Percentiles rank a stretch among this genome's conserved stretches.
Evolutionary conservation across 1,140 invertebrate species (phyloP).

Genomic region (Riptortus pedestris): DNA sequence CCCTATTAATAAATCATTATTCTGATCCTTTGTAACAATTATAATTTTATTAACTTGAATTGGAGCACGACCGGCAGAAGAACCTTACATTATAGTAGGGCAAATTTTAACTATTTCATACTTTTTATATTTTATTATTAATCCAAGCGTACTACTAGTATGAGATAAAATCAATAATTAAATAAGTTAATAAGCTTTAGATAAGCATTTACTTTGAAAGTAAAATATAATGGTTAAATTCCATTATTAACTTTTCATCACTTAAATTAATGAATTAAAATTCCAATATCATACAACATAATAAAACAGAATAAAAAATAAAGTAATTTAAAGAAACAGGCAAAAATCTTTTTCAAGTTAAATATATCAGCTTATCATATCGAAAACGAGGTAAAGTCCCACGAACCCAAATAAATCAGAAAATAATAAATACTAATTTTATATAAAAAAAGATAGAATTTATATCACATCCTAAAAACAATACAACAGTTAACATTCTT

Average conservation of each 20-base stretch:
- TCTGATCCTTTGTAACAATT: slow-evolving; percentile 44
- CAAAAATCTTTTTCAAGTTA: slow-evolving; percentile 46
- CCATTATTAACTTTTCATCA: too few species aligned
- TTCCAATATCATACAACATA: too few species aligned
- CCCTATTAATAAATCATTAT: slow-evolving; percentile 45
- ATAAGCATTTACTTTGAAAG: too few species aligned
- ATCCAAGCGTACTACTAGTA: too few species aligned
- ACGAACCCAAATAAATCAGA: slow-evolving; percentile 48
- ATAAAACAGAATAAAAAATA: slow-evolving; percentile 17
- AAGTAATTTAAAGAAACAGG: slow-evolving; percentile 41
- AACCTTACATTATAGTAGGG: slow-evolving; percentile 8
- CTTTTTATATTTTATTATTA: slow-evolving; percentile 14
- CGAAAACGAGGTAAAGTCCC: slow-evolving; percentile 45
- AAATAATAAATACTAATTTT: slow-evolving; percentile 41
- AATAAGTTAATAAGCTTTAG: too few species aligned
- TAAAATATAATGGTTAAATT: too few species aligned
- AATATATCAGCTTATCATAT: slow-evolving; percentile 51
- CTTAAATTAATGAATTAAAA: too few species aligned
- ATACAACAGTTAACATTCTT: slow-evolving; percentile 43
- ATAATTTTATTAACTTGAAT: slow-evolving; percentile 36
- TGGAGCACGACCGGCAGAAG: slow-evolving; percentile 12
- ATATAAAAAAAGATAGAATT: slow-evolving; percentile 42
- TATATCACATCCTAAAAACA: slow-evolving; percentile 42
- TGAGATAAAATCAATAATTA: too few species aligned
- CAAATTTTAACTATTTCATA: neutral